Percentiles rank a stretch among this genome's conserved stretches.
phyloP scores from a whole-genome alignment of 2,797 vertebrate species.

The Propithecus deckenii region DNA sequence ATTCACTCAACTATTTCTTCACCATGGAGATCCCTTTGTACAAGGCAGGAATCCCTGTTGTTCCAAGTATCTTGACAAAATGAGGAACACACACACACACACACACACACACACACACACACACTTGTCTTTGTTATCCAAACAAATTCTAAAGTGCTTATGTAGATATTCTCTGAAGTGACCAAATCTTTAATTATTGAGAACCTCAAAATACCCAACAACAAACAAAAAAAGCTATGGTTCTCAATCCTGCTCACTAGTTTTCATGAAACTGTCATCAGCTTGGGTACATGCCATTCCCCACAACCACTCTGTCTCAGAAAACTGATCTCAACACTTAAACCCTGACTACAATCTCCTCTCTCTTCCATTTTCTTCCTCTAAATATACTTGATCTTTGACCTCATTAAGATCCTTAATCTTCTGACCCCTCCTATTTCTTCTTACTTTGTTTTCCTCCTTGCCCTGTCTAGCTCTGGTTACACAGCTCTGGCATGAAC shows the following conservation, averaged over 20 bases:
- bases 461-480: not conserved
- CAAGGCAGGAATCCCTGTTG: not conserved
- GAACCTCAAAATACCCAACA: not conserved
- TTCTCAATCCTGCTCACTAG: not conserved
- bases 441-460: not conserved
- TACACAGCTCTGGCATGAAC: not conserved
- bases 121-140: not conserved
- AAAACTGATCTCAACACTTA: not conserved
- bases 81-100: not conserved
- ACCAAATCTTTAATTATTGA: slow-evolving; percentile 10
- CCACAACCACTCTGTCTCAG: not conserved
- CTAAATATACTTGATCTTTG: not conserved
- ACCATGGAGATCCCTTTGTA: not conserved
- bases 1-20: not conserved
- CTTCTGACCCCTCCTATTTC: not conserved
- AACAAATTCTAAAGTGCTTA: not conserved
- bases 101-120: not conserved
- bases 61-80: not conserved
- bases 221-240: not conserved
- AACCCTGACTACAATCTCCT: not conserved
- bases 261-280: not conserved
- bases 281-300: not conserved
- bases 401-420: not conserved
- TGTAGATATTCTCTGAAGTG: not conserved
- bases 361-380: not conserved